A percentile compares a stretch with the other conserved stretches of the same genome.
These are phyloP conservation scores for Mesopsocus fuscifrons DNA, from an alignment of 2,888 invertebrate genomes.

Conservation along the genomic window DNA sequence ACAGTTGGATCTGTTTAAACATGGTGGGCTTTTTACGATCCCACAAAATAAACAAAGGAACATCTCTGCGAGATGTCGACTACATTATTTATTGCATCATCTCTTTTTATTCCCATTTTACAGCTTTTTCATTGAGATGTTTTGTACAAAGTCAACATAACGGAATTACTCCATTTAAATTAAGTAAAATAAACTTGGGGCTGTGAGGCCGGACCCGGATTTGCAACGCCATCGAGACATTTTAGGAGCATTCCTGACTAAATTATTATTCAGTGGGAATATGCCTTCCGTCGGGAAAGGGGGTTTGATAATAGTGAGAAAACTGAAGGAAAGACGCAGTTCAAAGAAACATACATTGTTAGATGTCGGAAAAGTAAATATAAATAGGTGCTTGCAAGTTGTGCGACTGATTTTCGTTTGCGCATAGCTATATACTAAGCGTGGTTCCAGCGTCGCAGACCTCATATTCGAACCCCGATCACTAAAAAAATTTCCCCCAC, in stretches of 20 bases:
- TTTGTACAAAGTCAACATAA: background rate
- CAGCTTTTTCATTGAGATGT: slow-evolving; percentile 7
- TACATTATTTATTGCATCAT: slow-evolving; percentile 9
- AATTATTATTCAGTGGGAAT: background rate
- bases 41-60: slow-evolving; percentile 6
- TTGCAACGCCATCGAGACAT: too few species aligned
- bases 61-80: slow-evolving; percentile 7
- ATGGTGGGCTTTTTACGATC: slow-evolving; percentile 2
- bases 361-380: background rate
- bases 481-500: too few species aligned
- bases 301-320: too few species aligned
- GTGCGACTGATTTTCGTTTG: too few species aligned
- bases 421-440: too few species aligned
- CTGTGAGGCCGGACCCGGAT: too few species aligned
- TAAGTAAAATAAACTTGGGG: background rate
- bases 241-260: too few species aligned
- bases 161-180: background rate
- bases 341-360: background rate
- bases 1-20: too few species aligned
- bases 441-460: too few species aligned
- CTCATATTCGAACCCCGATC: too few species aligned
- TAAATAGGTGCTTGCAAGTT: too few species aligned
- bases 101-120: slow-evolving; percentile 7
- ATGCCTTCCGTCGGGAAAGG: background rate
- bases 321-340: too few species aligned